A percentile compares a stretch with the other conserved stretches of the same genome.
phyloP scores from a whole-genome alignment of 2,888 invertebrate species.

The Tachina lurida region DNA sequence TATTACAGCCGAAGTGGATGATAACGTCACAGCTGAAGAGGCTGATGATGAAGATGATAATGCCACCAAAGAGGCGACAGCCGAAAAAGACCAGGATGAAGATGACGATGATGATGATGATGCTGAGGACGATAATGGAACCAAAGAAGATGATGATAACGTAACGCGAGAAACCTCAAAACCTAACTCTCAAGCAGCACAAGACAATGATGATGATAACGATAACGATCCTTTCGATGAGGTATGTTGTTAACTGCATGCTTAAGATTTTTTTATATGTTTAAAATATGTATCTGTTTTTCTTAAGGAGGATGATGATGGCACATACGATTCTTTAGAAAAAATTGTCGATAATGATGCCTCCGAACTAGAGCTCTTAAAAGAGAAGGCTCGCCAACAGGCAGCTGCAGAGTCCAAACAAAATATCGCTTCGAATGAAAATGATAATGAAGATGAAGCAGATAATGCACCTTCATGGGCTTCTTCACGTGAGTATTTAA shows the following conservation, averaged over 20 bases:
- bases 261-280: neutral
- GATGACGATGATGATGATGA: constrained; percentile 81
- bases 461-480: constrained; percentile 77
- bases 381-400: constrained; percentile 78
- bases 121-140: constrained; percentile 73
- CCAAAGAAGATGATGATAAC: constrained; percentile 72
- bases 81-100: constrained; percentile 74
- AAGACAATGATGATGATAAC: constrained; percentile 75
- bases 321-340: constrained; percentile 80
- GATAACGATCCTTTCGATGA: constrained; percentile 83
- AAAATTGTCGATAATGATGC: constrained; percentile 82
- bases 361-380: constrained; percentile 77
- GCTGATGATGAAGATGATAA: constrained; percentile 79
- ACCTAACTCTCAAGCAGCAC: constrained; percentile 65
- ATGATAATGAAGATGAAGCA: constrained; percentile 72
- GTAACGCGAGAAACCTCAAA: constrained; percentile 58
- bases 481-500: constrained; percentile 79
- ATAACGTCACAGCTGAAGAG: constrained; percentile 78
- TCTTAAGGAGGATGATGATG: constrained; percentile 78
- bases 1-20: constrained; percentile 78
- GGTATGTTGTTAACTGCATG: constrained; percentile 77
- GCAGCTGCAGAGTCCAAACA: constrained; percentile 74
- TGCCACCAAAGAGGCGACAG: constrained; percentile 76
- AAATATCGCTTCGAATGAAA: constrained; percentile 73
- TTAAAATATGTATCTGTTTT: neutral